Base-by-base conservation (phyloP, 23 tunicate genomes). In the Oikopleura dioica region DNA sequence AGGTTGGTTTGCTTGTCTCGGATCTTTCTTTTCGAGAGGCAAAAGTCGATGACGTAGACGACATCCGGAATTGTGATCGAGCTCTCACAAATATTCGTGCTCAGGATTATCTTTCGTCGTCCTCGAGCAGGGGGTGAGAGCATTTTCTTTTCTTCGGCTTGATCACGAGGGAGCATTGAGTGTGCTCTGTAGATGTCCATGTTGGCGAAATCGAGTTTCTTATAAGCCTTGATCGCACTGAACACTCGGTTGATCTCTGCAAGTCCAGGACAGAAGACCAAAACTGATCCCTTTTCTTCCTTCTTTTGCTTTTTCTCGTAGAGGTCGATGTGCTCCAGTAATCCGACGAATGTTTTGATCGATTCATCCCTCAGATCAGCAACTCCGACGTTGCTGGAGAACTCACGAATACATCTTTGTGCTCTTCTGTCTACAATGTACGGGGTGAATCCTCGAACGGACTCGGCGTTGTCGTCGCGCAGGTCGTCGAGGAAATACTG, bases 21-120 rank as follows among this genome's bases (percentile, higher is more conserved):
- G 1, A 85, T 78, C 79, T 82, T 35, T 0, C 69, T 36, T 38
- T 91, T 91, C 1, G 92, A 85, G 2, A 91, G 68, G 59, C 97
- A 91, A 59, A 91, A 91, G 38, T 91, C 97, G 34, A 91, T 67
- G 36, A 91, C 97, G 80, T 85, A 91, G 36, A 80, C 79, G 21
- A 91, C 63, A 79, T 91, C 97, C 21, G 92, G 97, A 16, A 91
- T 91, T 26, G 97, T 91, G 37, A 91, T 82, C 1, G 97, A 91
- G 79, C 92, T 85, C 38, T 91, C 97, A 29, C 92, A 89, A 55
- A 91, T 91, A 67, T 91, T 91, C n/a, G 97, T 91, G 0, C 92
- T 79, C 37, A 91, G 50, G 36, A 91, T 85, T 9, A 44, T 16
- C 80, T 80, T 31, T 38, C 36, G 35, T 69, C 28, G n/a, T n/a